Evolutionary conservation across 2,113 vertebrate genomes (phyloP).

Genomic region (Megalops atlanticus): DNA sequence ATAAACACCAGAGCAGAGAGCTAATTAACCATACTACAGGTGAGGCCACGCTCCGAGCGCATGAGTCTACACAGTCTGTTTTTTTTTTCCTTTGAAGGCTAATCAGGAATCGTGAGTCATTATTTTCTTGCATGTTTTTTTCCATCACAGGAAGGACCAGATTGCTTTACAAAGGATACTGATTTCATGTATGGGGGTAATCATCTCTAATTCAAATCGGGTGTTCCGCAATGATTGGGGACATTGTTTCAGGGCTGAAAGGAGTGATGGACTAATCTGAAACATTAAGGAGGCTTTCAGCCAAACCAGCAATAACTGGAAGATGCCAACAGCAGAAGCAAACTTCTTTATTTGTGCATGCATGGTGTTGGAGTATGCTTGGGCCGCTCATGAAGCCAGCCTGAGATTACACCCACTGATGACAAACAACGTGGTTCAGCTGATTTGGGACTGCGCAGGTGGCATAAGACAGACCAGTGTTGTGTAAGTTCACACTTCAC

Average conservation of each 20-base stretch:
- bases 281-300: not conserved
- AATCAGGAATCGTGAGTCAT: slow-evolving; percentile 4
- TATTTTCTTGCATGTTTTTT: slow-evolving; percentile 32
- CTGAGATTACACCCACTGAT: not conserved
- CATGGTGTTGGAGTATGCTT: not conserved
- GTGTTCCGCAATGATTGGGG: slow-evolving; percentile 49
- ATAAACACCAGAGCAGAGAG: slow-evolving; percentile 55
- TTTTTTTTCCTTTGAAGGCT: slow-evolving; percentile 28
- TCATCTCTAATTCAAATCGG: slow-evolving; percentile 55
- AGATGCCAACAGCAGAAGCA: not conserved
- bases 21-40: slow-evolving; percentile 57
- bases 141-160: slow-evolving; percentile 2
- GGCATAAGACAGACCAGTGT: too few relatives aligned
- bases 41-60: slow-evolving; percentile 34
- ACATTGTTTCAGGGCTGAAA: slow-evolving; percentile 53
- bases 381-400: not conserved
- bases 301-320: not conserved
- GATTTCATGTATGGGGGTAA: slow-evolving; percentile 57
- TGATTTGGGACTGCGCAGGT: too few relatives aligned
- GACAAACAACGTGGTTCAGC: not conserved
- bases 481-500: too few relatives aligned
- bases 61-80: slow-evolving; percentile 24
- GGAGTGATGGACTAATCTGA: not conserved
- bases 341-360: not conserved
- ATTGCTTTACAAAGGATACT: slow-evolving; percentile 57